Base-by-base conservation (phyloP, 2,113 vertebrate species). In the Junco hyemalis region DNA sequence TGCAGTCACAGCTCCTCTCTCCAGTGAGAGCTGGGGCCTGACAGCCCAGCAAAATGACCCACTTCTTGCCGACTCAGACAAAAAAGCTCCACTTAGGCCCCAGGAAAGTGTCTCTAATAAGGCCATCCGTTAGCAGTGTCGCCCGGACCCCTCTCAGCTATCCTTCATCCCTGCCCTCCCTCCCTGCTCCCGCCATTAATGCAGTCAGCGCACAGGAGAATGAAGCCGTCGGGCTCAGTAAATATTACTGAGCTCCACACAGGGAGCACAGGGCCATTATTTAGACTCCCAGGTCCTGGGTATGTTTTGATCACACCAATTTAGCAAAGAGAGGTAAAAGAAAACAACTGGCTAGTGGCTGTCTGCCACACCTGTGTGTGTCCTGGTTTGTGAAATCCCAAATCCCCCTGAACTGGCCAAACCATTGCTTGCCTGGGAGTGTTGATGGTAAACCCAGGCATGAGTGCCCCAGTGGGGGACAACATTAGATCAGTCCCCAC, bases 21-120 rank as follows among this genome's bases (percentile, higher is more conserved):
- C 94, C 91, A 91, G 92, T 8, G 36, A 94, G 88, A 95, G 92
- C 86, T 17, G 65, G 79, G 92, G 91, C 87, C 92, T 97, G 97
- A 98, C 97, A 98, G 96, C 92, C 93, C 94, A 94, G 95, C 97
- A 97, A 98, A 98, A 98, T 97, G 98, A 98, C 97, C 98, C 97
- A 97, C 96, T 98, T 98, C 98, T 97, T 98, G 97, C 97, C 84
- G 71, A 97, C 96, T 98, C 98, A 97, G 98, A 97, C 93, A 96
- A 97, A 98, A 97, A 97, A 95, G 93, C 89, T 97, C 96, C 95
- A 97, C 96, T 98, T 96, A 98, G 96, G 97, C 97, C 97, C 93
- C 97, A 90, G 97, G 97, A 98, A 98, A 98, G 94, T 94, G 94
- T 97, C 96, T 97, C 96, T 98, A 98, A 98, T 98, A 98, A 98